A percentile compares a stretch with the other conserved stretches of the same genome.
Evolutionary conservation across 1,140 invertebrate species (phyloP).

Genomic region (Drosophila seguyi): DNA sequence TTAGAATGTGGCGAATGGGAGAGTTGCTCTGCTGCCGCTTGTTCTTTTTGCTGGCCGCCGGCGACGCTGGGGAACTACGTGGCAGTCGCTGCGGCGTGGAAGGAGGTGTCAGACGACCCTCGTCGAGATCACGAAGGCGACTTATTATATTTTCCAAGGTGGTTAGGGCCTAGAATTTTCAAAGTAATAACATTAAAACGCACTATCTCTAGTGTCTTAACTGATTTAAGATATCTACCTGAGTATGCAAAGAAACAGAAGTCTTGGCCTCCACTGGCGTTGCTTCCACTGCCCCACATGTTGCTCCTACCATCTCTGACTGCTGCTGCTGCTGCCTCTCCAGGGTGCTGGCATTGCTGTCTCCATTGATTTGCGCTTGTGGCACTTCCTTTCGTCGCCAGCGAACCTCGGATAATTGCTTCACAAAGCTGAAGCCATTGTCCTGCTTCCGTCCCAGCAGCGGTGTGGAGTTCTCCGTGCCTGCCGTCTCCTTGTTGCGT

Average conservation of each 20-base stretch:
- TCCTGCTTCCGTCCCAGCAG: constrained; percentile 75
- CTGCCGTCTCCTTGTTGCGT: constrained; percentile 63
- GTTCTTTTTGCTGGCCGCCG: constrained; percentile 89
- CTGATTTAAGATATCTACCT: constrained; percentile 57
- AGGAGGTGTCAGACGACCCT: constrained; percentile 85
- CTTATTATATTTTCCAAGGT: constrained; percentile 87
- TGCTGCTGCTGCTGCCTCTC: constrained; percentile 55
- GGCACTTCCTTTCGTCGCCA: constrained; percentile 65
- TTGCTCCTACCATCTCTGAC: constrained; percentile 31
- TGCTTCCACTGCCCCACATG: constrained; percentile 70
- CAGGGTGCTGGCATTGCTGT: constrained; percentile 57
- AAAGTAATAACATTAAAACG: background rate
- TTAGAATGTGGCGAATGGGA: constrained; percentile 92
- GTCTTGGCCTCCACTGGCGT: constrained; percentile 82
- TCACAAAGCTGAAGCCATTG: constrained; percentile 81
- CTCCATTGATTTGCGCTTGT: constrained; percentile 40
- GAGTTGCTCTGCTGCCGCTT: constrained; percentile 92
- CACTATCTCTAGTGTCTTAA: background rate
- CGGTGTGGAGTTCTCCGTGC: constrained; percentile 72
- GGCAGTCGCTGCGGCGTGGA: constrained; percentile 88
- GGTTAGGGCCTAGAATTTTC: constrained; percentile 83
- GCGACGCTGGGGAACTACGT: constrained; percentile 90
- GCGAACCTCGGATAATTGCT: constrained; percentile 80
- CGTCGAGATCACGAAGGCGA: constrained; percentile 86
- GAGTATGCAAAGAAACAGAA: constrained; percentile 86